Evolutionary conservation across 2,113 vertebrate genomes (phyloP), one percentile per base, ranked within the genome.

Genomic region (Calyptommatus sinebrachiatus): DNA sequence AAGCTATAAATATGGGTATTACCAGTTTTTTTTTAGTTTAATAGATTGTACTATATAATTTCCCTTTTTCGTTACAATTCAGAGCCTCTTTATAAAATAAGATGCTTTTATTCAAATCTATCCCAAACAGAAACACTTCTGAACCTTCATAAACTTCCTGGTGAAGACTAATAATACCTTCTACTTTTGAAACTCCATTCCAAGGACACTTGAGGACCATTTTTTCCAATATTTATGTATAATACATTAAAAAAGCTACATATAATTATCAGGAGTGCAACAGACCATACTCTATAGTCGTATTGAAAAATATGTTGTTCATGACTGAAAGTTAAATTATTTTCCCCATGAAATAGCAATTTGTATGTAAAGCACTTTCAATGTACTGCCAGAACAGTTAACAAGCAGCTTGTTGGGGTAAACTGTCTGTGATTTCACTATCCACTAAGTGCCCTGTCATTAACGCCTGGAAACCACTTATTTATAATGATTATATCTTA

Each of bases 91-190:
- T 71, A 80, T 45, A 73, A 53, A 63, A 26, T 79, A 57, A 73
- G 73, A 16, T 48, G 71, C 63, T 88, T 87, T 81, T 77, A 60
- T 85, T 85, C 41, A 62, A 68, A 88, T 14, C 46, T 12, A 12
- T 81, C 73, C 73, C 10, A 84, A 71, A 78, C 86, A 83, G 61
- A 82, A 89, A 86, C 83, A 83, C 73, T 87, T 87, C 77, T 86
- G 45, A 46, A 86, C 80, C 78, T 90, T 89, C 66, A 72, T 86
- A 81, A 90, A 84, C 83, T 84, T 88, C 77, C 84, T 80, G 7
- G 69, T 91, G 73, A 61, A 67, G 88, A 76, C 26, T 80, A 87
- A 78, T 83, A 89, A 79, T 21, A 46, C 68, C 82, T 35, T 86
- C 26, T 68, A 85, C 65, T 84, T 88, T 85, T 69, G 78, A 76